phyloP scores from a whole-genome alignment of 2,797 vertebrate species.

The Eurystomus glaucurus region DNA sequence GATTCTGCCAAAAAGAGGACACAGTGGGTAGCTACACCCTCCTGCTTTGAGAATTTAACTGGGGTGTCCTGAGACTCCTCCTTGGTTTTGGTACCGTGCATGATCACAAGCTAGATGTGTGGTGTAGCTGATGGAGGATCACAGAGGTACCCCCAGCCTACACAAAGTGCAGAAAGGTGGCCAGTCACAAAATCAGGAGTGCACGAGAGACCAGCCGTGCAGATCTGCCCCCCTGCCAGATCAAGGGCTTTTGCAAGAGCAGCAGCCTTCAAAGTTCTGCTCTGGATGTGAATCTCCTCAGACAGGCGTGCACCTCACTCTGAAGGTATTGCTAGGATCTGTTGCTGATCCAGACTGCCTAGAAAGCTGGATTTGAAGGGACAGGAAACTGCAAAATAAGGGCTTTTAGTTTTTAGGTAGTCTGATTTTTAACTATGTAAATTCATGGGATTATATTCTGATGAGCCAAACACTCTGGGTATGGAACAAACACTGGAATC shows the following conservation, averaged over 20 bases:
- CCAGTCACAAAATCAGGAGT: background rate
- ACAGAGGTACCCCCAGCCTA: background rate
- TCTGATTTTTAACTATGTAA: conserved; percentile 57
- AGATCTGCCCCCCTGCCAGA: background rate
- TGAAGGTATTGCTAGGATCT: background rate
- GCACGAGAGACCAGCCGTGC: rapidly evolving
- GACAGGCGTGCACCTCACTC: background rate
- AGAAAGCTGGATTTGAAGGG: conserved; percentile 14
- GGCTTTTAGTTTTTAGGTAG: background rate
- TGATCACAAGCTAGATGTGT: background rate
- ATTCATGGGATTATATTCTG: conserved; percentile 2
- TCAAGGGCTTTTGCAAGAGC: background rate
- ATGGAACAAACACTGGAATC: conserved; percentile 87
- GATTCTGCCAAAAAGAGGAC: background rate
- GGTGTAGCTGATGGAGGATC: rapidly evolving
- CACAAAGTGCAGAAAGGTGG: background rate
- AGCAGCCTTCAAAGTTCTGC: background rate
- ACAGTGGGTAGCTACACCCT: background rate
- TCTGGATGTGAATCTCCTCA: background rate
- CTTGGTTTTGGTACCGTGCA: background rate
- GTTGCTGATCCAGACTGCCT: background rate
- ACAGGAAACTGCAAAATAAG: conserved; percentile 11
- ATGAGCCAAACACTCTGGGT: conserved; percentile 5
- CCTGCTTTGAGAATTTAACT: background rate
- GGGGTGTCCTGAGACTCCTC: background rate